Conservation (phyloP, 2,797 vertebrate genomes). For the Champsocephalus esox region DNA sequence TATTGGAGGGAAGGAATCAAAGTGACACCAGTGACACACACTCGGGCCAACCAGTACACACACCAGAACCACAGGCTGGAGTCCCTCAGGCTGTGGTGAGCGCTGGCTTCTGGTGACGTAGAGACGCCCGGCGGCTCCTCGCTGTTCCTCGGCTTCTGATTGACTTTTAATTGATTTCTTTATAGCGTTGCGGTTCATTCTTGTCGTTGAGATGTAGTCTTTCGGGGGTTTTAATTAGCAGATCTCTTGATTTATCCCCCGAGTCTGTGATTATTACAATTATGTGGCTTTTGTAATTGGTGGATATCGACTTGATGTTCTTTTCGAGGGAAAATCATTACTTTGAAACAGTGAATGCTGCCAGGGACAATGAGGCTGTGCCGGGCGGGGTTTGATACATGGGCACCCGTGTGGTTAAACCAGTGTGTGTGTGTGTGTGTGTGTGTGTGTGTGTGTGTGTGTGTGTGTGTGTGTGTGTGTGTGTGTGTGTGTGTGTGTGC, state of each 20-base stretch:
- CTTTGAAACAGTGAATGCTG: conserved; percentile 65
- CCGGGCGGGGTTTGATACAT: conserved; percentile 67
- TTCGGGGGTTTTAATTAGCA: conserved; percentile 70
- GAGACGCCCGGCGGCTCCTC: conserved; percentile 35
- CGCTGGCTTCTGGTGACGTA: conserved; percentile 59
- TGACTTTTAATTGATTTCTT: conserved; percentile 80
- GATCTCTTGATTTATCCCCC: conserved; percentile 74
- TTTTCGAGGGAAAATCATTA: conserved; percentile 59
- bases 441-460: conserved; percentile 20
- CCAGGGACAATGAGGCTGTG: conserved; percentile 69
- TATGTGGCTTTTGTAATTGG: conserved; percentile 79
- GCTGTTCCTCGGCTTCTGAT: conserved; percentile 60
- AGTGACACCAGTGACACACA: conserved; percentile 77
- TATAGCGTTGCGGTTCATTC: conserved; percentile 56
- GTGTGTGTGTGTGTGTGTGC: background rate
- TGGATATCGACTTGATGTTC: conserved; percentile 71
- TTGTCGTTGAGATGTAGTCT: conserved; percentile 62
- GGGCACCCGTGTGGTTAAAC: conserved; percentile 56
- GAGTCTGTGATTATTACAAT: conserved; percentile 77
- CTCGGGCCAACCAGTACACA: conserved; percentile 51
- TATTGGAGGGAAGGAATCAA: conserved; percentile 65
- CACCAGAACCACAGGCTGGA: conserved; percentile 60
- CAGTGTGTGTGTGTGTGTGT: conserved; percentile 33
- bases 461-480: conserved; percentile 30
- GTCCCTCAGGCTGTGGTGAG: conserved; percentile 69